Percentiles rank a stretch among this genome's conserved stretches.
Evolutionary conservation across 2,113 vertebrate genomes (phyloP).

Genomic region (Dendrocopos noguchii): DNA sequence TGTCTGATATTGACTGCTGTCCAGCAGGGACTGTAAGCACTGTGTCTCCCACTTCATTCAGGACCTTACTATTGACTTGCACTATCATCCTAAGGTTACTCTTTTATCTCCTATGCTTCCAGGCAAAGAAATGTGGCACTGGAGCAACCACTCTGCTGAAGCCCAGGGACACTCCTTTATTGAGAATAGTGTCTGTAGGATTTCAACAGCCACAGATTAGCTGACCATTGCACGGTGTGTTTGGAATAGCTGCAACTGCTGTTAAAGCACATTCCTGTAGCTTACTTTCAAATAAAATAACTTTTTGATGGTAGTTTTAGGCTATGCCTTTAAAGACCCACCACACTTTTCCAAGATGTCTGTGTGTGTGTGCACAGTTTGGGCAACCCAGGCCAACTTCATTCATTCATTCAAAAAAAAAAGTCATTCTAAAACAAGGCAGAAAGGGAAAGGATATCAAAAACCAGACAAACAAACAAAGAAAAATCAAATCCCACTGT

Average conservation of each 20-base stretch:
- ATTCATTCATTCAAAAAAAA: neutral
- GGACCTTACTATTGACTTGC: slow-evolving; percentile 15
- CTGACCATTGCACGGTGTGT: neutral
- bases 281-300: neutral
- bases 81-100: neutral
- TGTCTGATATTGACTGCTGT: slow-evolving; percentile 46
- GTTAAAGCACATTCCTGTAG: neutral
- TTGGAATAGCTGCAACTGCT: neutral
- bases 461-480: neutral
- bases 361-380: neutral
- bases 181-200: neutral
- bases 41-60: slow-evolving; percentile 22
- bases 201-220: neutral
- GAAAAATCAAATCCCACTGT: neutral
- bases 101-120: slow-evolving; percentile 33
- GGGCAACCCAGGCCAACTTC: neutral
- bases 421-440: neutral
- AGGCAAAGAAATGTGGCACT: slow-evolving; percentile 27
- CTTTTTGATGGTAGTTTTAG: neutral
- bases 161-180: neutral
- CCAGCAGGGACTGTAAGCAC: slow-evolving; percentile 11
- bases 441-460: neutral
- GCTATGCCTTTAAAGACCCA: no score
- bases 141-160: neutral
- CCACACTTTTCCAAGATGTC: neutral